These are phyloP conservation scores for Drosophila equinoxialis DNA, from an alignment of 1,140 invertebrate species.

Conservation along the genomic window DNA sequence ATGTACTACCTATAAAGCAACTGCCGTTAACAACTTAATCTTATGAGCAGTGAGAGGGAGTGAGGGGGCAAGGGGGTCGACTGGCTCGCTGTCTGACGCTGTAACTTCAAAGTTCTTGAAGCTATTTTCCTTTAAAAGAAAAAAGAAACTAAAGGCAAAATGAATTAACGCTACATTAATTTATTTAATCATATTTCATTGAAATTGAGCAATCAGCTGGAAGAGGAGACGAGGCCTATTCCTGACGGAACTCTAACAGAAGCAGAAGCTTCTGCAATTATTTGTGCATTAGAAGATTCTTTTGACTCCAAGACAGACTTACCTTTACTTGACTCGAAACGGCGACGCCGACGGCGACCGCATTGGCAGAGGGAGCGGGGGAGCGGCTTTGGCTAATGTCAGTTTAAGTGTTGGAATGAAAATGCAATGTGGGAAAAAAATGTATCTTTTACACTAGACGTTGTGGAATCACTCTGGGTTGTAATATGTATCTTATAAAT, in stretches of 20 bases:
- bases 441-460: slow-evolving; percentile 5
- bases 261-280: slow-evolving; percentile 69
- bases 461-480: slow-evolving; percentile 29
- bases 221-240: slow-evolving; percentile 36
- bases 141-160: slow-evolving; percentile 51
- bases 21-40: slow-evolving; percentile 35
- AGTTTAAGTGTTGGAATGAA: slow-evolving; percentile 76
- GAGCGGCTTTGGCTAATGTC: slow-evolving; percentile 62
- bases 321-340: too few species aligned
- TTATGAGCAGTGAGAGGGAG: slow-evolving; percentile 17
- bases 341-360: too few species aligned
- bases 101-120: slow-evolving; percentile 35
- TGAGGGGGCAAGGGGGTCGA: neutral
- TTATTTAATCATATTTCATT: slow-evolving; percentile 81
- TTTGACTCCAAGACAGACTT: slow-evolving; percentile 1
- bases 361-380: neutral
- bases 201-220: slow-evolving; percentile 73
- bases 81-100: slow-evolving; percentile 8
- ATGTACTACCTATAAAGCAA: neutral
- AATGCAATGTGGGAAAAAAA: slow-evolving; percentile 58
- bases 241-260: slow-evolving; percentile 32
- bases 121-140: slow-evolving; percentile 54
- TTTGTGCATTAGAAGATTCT: slow-evolving; percentile 75
- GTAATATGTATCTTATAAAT: slow-evolving; percentile 58
- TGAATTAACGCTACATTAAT: slow-evolving; percentile 78